Evolutionary conservation across 2,113 vertebrate genomes (phyloP).

Genomic region (Thomomys bottae): DNA sequence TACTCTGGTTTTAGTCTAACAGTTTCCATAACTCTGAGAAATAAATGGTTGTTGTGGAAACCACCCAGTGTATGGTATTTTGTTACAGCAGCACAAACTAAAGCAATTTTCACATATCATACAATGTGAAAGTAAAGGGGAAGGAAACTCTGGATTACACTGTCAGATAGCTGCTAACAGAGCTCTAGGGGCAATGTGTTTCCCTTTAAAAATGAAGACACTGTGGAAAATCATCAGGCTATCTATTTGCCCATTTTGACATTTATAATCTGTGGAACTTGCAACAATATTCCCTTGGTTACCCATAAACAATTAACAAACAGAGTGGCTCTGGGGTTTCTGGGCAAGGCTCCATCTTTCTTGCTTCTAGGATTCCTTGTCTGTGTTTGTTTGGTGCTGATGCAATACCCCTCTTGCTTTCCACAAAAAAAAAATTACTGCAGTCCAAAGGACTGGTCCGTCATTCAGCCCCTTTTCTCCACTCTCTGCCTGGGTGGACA

Average conservation of each 20-base stretch:
- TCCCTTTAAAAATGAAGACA: not conserved
- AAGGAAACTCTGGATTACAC: not conserved
- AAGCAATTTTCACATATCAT: not conserved
- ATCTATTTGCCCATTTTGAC: not conserved
- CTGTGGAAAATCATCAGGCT: not conserved
- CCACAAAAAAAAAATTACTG: not conserved
- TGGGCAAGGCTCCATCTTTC: not conserved
- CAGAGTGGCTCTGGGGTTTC: not conserved
- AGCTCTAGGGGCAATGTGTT: not conserved
- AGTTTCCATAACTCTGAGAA: not conserved
- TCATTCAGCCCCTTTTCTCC: no score
- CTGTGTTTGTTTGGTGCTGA: not conserved
- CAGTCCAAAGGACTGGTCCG: not conserved
- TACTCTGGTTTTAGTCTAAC: not conserved
- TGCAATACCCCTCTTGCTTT: not conserved
- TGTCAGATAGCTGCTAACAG: not conserved
- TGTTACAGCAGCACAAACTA: not conserved
- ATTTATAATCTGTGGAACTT: not conserved
- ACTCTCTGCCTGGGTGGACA: not conserved
- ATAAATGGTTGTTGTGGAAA: not conserved
- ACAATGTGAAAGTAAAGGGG: not conserved
- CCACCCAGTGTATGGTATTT: not conserved
- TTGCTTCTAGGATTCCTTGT: not conserved
- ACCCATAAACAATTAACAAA: conserved; percentile 2
- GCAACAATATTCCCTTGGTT: not conserved